A percentile compares a stretch with the other conserved stretches of the same genome.
These are phyloP conservation scores for Zoroaster sp. DNA, from an alignment of 53 echinoderm and acorn worm genomes.

Conservation along the genomic window DNA sequence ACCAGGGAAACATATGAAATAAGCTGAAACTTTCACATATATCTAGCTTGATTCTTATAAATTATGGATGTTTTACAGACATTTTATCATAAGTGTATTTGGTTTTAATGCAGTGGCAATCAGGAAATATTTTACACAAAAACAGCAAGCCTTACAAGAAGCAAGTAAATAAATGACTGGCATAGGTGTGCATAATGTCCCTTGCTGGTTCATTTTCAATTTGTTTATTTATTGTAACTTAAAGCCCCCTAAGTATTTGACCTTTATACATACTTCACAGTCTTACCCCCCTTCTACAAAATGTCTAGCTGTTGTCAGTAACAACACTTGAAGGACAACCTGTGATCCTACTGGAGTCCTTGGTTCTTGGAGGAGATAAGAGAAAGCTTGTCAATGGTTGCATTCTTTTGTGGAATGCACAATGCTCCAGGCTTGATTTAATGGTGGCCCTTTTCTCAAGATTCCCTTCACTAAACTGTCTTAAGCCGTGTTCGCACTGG, in stretches of 20 bases:
- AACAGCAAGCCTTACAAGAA: background rate
- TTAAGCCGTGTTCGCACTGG: too few relatives aligned
- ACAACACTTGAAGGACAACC: conserved; percentile 2
- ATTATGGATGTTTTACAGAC: too few relatives aligned
- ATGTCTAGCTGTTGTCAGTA: background rate
- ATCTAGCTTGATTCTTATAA: too few relatives aligned
- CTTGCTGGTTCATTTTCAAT: background rate
- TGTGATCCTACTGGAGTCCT: conserved; percentile 1
- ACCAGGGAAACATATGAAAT: too few relatives aligned
- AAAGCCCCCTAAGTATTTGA: conserved; percentile 1
- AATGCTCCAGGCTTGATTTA: background rate
- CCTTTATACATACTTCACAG: conserved; percentile 14
- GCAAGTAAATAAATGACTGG: background rate
- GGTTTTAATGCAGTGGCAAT: background rate
- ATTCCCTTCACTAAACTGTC: background rate
- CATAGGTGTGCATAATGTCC: background rate
- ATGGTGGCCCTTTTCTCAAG: background rate
- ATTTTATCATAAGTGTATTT: too few relatives aligned
- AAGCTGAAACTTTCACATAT: too few relatives aligned
- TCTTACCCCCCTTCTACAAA: background rate
- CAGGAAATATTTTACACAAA: background rate
- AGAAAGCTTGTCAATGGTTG: background rate
- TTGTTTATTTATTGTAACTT: background rate
- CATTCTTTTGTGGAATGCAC: background rate
- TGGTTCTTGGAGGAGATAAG: background rate